phyloP scores from a whole-genome alignment of 2,888 invertebrate genomes.

The Aspidiotus destructor region DNA sequence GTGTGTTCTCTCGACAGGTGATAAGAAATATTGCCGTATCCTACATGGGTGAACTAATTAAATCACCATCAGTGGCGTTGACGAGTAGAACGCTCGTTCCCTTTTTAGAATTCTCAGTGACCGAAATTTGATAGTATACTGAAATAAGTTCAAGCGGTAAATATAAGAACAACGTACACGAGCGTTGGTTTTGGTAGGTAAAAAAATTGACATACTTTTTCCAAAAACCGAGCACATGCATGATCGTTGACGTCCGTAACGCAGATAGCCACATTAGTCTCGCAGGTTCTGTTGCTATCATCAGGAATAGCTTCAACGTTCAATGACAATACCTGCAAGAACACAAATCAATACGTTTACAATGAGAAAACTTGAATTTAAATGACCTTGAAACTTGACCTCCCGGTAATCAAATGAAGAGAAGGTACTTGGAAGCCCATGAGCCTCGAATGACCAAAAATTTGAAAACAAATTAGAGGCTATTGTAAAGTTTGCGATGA shows the following conservation, averaged over 20 bases:
- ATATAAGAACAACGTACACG: too few relatives aligned
- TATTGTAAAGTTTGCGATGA: too few relatives aligned
- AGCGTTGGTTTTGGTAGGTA: neutral
- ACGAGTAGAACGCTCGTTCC: conserved; percentile 59
- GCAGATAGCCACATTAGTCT: conserved; percentile 38
- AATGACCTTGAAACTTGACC: too few relatives aligned
- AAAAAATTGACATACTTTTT: conserved; percentile 46
- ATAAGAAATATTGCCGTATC: conserved; percentile 62
- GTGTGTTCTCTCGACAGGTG: conserved; percentile 63
- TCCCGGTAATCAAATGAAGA: too few relatives aligned
- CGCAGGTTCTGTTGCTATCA: conserved; percentile 42
- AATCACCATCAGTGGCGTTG: conserved; percentile 61
- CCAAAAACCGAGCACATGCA: conserved; percentile 51
- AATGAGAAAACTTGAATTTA: too few relatives aligned
- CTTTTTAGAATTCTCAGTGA: conserved; percentile 58
- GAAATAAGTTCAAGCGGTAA: conserved; percentile 36
- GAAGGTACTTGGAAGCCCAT: too few relatives aligned
- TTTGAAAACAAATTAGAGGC: too few relatives aligned
- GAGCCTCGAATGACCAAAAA: too few relatives aligned
- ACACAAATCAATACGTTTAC: neutral
- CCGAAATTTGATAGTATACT: conserved; percentile 60
- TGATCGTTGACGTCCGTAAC: conserved; percentile 72
- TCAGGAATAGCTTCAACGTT: conserved; percentile 44
- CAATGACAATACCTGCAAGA: conserved; percentile 43
- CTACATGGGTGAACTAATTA: conserved; percentile 51